Conservation (phyloP, 2,113 vertebrate species). For the Bos javanicus region DNA sequence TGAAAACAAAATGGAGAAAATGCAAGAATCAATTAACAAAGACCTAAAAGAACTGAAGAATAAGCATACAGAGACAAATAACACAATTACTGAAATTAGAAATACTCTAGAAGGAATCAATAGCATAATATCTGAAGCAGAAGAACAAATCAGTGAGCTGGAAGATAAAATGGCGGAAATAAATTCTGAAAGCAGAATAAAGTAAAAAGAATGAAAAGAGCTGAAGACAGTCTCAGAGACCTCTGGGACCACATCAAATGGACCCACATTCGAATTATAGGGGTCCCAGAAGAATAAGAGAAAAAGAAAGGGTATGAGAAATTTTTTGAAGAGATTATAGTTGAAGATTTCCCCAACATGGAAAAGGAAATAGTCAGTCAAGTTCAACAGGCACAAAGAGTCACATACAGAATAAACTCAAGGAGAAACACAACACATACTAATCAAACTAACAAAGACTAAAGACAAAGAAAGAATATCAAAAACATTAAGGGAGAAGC, state of each 20-base stretch:
- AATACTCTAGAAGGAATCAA: neutral
- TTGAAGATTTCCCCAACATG: neutral
- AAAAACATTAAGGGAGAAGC: neutral
- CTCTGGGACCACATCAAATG: neutral
- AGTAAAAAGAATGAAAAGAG: neutral
- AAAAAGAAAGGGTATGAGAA: neutral
- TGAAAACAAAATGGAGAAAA: neutral
- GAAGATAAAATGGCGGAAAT: neutral
- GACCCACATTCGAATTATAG: neutral
- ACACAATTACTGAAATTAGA: neutral
- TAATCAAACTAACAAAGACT: neutral
- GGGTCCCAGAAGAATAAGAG: neutral
- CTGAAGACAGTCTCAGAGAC: neutral
- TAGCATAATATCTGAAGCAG: neutral
- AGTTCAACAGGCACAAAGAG: neutral
- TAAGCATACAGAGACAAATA: neutral
- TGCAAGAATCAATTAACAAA: neutral
- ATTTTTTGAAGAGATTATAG: neutral
- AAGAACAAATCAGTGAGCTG: neutral
- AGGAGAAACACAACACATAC: neutral
- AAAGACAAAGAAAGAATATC: neutral
- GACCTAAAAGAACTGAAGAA: neutral
- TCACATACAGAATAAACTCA: neutral
- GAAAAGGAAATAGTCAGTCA: neutral
- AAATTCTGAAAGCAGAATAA: neutral